Evolutionary conservation across 1,140 invertebrate genomes (phyloP).

Genomic region (Helicoverpa zea): DNA sequence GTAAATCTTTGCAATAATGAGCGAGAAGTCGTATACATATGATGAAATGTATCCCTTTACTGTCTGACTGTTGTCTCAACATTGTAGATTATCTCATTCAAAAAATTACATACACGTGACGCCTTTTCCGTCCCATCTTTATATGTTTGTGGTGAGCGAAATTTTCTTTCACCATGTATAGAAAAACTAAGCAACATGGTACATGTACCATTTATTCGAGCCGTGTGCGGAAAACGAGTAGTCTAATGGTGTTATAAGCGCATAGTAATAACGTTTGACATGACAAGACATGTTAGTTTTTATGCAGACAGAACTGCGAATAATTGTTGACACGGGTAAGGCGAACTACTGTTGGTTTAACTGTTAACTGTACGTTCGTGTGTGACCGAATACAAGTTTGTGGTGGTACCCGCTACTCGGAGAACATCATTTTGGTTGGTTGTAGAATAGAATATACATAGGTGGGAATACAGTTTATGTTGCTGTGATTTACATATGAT

Average conservation of each 20-base stretch:
- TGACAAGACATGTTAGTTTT: conserved; percentile 32
- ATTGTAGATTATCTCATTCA: no score
- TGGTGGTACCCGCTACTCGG: conserved; percentile 9
- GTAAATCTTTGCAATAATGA: no score
- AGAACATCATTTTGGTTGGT: no score
- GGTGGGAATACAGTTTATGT: neutral
- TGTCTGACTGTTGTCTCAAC: no score
- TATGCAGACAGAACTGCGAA: conserved; percentile 8
- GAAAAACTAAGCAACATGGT: neutral
- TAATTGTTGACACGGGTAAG: conserved; percentile 35
- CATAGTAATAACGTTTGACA: conserved; percentile 18
- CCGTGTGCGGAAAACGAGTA: conserved; percentile 16
- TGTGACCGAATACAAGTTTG: conserved; percentile 12
- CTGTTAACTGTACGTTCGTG: conserved; percentile 27
- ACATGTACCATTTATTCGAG: conserved; percentile 3
- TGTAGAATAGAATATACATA: neutral
- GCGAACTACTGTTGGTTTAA: conserved; percentile 32
- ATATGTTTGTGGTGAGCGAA: no score
- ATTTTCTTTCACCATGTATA: neutral
- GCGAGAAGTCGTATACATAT: no score
- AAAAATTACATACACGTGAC: neutral
- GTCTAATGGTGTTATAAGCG: conserved; percentile 29
- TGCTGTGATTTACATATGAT: neutral
- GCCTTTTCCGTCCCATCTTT: no score
- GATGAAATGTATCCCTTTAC: no score